Evolutionary conservation across 2,888 invertebrate genomes (phyloP), one percentile per base, ranked within the genome.

Genomic region (Tetragonisca angustula): DNA sequence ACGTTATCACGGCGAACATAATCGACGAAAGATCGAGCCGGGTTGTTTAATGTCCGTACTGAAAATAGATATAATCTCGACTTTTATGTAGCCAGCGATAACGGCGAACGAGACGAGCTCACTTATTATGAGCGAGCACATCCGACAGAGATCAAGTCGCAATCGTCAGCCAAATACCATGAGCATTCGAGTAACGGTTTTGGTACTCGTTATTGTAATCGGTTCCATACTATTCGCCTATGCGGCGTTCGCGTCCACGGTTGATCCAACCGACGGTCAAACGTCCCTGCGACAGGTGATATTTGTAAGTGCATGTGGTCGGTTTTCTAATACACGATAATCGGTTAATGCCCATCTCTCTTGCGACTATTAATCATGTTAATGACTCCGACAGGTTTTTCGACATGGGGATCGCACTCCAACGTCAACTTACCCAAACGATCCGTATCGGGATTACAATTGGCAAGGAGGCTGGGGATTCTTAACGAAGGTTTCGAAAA

Each of bases 371-470:
- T 54, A 32, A 59, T 50, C 6, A 9, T 17, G 5, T 21, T 56
- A 32, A 64, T n/a, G 27, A 4, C 1, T 62, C 49, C 0, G 5
- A 15, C 93, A 98, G 97, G 91, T 98, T 82, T 98, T 97, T 93
- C 96, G 98, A 11, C 98, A 98, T 95, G 98, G 98, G 13, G 97
- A 97, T 86, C 95, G 98, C 90, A 96, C 97, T 79, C 98, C 99
- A 2, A 96, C 96, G 6, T 94, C 95, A 43, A 96, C 96, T 3
- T 99, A 98, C 93, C 97, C 97, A 21, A 97, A 96, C 91, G 98
- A 99, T 95, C 97, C 97, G 2, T 96, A 98, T 92, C 96, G 96
- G 83, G 95, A 97, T 85, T 96, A 97, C 90, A 95, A 96, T 75
- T 99, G 98, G 98, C 96, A 97, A 6, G 97, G 97, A 89, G 98